A percentile compares a stretch with the other conserved stretches of the same genome.
These are phyloP conservation scores for Felis catus DNA, from an alignment of 2,113 vertebrate species.

Conservation along the genomic window F.catus_Fca126_mat1.0 CM031421.1:20177501-20178000, in stretches of 20 bases:
- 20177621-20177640: neutral
- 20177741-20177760: neutral
- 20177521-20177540: neutral
- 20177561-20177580: slow-evolving; percentile 5
- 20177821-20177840: neutral
- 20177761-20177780: neutral
- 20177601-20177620: accelerated
- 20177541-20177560: neutral
- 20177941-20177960: neutral
- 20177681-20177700: neutral
- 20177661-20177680: neutral
- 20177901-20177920: neutral
- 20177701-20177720: neutral
- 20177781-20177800: neutral
- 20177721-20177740: neutral
- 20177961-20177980: neutral
- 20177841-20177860: neutral
- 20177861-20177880: neutral
- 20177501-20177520: neutral
- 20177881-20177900: neutral
- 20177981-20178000: no score
- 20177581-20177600: neutral
- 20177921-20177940: neutral
- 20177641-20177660: neutral
- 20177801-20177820: neutral